These are phyloP conservation scores for Beroe ovata DNA, from an alignment of 37 sponge, comb jelly and placozoan genomes.

Conservation along the genomic window DNA sequence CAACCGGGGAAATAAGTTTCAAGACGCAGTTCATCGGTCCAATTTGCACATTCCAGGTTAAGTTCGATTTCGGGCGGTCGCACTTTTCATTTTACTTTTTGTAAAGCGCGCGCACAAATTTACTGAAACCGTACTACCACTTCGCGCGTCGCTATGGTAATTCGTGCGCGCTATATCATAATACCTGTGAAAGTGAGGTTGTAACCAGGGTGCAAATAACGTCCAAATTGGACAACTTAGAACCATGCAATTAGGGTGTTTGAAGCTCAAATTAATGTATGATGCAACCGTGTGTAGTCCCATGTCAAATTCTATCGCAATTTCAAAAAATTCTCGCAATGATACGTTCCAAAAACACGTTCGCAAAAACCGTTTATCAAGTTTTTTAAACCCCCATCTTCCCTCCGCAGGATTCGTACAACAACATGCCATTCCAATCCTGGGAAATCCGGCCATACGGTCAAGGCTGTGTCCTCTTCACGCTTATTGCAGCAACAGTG, in stretches of 20 bases:
- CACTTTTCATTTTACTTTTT: not conserved
- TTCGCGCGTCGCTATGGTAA: constrained; percentile 31
- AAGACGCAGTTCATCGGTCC: constrained; percentile 58
- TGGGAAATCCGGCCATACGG: constrained; percentile 77
- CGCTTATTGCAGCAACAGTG: constrained; percentile 69
- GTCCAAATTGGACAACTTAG: not conserved
- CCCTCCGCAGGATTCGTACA: constrained; percentile 70
- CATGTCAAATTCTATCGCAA: too few species aligned
- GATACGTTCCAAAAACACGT: not conserved
- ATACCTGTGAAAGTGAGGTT: too few species aligned
- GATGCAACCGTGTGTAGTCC: too few species aligned
- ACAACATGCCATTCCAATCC: constrained; percentile 81
- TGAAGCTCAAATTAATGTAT: too few species aligned
- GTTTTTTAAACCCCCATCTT: not conserved
- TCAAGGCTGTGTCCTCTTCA: constrained; percentile 69
- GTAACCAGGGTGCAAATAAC: too few species aligned
- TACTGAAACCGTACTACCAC: not conserved
- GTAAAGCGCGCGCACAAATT: constrained; percentile 7
- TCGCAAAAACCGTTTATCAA: not conserved
- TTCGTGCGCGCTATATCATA: not conserved
- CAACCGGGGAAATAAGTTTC: constrained; percentile 7
- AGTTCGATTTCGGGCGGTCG: not conserved
- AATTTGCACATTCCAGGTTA: constrained; percentile 59
- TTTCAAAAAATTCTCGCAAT: not conserved
- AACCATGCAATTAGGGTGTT: too few species aligned